These are phyloP conservation scores for Dryobates pubescens DNA, from an alignment of 2,797 vertebrate genomes.

Conservation along the genomic window DNA sequence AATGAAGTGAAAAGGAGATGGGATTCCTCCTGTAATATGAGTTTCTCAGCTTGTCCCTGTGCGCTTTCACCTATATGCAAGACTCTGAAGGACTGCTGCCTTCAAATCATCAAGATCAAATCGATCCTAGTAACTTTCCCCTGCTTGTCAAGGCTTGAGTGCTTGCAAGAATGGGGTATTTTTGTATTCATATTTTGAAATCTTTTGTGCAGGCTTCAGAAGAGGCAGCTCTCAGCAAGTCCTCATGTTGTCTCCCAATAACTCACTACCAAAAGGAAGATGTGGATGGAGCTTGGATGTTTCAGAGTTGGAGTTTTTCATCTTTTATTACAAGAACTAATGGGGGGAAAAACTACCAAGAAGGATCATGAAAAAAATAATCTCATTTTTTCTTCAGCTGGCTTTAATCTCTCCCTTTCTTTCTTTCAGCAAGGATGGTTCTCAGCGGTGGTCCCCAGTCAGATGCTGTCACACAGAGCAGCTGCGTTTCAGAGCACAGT, in stretches of 20 bases:
- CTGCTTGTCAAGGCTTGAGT: not conserved
- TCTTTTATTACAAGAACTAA: not conserved
- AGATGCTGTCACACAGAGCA: not conserved
- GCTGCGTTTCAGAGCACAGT: not conserved
- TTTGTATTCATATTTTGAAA: not conserved
- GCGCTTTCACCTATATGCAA: not conserved
- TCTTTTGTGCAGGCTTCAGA: not conserved
- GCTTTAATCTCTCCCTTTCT: slow-evolving; percentile 12
- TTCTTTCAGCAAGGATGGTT: not conserved
- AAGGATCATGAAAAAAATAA: not conserved
- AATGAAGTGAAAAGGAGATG: not conserved
- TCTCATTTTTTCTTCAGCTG: not conserved
- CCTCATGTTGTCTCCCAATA: not conserved
- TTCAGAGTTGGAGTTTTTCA: not conserved
- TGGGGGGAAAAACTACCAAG: not conserved
- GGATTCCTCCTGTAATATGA: not conserved
- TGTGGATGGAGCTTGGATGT: not conserved
- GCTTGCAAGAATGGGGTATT: not conserved
- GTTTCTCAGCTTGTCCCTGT: not conserved
- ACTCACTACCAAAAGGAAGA: not conserved
- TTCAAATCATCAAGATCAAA: not conserved
- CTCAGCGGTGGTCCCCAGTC: not conserved
- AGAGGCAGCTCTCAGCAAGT: not conserved
- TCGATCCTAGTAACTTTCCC: not conserved
- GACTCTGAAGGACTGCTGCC: not conserved